phyloP scores from a whole-genome alignment of 2,797 vertebrate species.

The Bovichtus diacanthus region DNA sequence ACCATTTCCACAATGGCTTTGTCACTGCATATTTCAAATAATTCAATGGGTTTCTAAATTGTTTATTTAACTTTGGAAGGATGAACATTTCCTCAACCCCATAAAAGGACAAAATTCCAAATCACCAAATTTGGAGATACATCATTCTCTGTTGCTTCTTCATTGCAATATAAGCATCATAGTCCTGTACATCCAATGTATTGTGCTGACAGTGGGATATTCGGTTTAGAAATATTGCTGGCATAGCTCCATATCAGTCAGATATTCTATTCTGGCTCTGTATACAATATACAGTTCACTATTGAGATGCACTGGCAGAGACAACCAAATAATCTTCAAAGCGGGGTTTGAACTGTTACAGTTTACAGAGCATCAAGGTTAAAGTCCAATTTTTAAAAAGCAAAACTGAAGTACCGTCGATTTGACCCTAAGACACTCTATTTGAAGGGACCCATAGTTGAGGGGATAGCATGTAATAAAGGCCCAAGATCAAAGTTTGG shows the following conservation, averaged over 20 bases:
- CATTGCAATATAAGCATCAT: neutral
- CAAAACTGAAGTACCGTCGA: slow-evolving; percentile 69
- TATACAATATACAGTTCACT: slow-evolving; percentile 44
- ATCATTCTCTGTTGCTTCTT: neutral
- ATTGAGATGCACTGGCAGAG: slow-evolving; percentile 44
- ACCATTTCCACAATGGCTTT: neutral
- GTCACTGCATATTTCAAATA: neutral
- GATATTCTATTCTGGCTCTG: slow-evolving; percentile 43
- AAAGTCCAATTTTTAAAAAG: slow-evolving; percentile 69
- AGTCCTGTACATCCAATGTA: neutral
- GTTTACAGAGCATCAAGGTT: slow-evolving; percentile 76
- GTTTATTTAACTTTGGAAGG: neutral
- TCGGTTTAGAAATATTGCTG: slow-evolving; percentile 30
- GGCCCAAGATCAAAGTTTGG: slow-evolving; percentile 81
- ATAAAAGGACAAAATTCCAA: neutral
- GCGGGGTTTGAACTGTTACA: slow-evolving; percentile 64
- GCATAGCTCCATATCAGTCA: slow-evolving; percentile 19
- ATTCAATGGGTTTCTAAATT: neutral
- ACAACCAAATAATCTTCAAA: slow-evolving; percentile 52
- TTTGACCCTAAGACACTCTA: slow-evolving; percentile 72
- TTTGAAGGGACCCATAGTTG: slow-evolving; percentile 64
- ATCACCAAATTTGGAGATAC: neutral
- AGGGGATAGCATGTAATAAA: slow-evolving; percentile 80
- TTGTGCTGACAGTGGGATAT: slow-evolving; percentile 30
- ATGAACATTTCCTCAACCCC: neutral